A percentile compares a stretch with the other conserved stretches of the same genome.
These are phyloP conservation scores for Laterallus jamaicensis DNA, from an alignment of 2,113 vertebrate genomes.

Conservation along the genomic window DNA sequence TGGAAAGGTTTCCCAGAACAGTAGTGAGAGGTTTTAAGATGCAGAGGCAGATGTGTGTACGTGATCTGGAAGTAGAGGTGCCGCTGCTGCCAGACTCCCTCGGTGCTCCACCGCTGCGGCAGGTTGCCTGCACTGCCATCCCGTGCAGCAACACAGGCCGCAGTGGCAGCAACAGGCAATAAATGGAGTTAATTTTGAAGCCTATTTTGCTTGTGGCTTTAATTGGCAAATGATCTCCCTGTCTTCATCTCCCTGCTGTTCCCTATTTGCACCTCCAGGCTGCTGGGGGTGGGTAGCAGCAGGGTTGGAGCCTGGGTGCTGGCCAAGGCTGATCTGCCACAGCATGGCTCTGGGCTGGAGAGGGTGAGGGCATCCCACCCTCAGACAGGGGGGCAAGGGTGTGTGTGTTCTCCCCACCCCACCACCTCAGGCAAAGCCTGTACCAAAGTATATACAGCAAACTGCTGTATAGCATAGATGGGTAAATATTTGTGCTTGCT, in stretches of 20 bases:
- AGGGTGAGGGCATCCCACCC: not conserved
- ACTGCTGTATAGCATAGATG: not conserved
- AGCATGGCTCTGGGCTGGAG: not conserved
- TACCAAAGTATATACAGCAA: not conserved
- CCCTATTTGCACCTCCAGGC: not conserved
- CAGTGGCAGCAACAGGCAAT: not conserved
- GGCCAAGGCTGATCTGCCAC: not conserved
- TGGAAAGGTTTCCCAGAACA: not conserved
- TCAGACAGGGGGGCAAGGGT: not conserved
- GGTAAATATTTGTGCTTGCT: not conserved
- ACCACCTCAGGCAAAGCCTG: not conserved
- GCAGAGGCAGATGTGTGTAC: fast-evolving
- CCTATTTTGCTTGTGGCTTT: not conserved
- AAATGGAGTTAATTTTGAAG: not conserved
- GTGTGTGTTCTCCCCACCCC: not conserved
- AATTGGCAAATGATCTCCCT: not conserved
- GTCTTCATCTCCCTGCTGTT: not conserved
- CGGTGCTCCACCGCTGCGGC: fast-evolving
- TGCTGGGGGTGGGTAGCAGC: not conserved
- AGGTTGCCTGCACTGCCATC: fast-evolving
- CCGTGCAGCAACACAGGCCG: fast-evolving
- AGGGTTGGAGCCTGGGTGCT: not conserved
- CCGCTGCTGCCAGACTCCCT: fast-evolving
- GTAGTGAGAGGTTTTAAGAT: not conserved
- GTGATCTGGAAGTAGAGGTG: not conserved